Percentiles rank a stretch among this genome's conserved stretches.
phyloP scores from a whole-genome alignment of 2,888 invertebrate genomes.

The Camponotus fellah region DNA sequence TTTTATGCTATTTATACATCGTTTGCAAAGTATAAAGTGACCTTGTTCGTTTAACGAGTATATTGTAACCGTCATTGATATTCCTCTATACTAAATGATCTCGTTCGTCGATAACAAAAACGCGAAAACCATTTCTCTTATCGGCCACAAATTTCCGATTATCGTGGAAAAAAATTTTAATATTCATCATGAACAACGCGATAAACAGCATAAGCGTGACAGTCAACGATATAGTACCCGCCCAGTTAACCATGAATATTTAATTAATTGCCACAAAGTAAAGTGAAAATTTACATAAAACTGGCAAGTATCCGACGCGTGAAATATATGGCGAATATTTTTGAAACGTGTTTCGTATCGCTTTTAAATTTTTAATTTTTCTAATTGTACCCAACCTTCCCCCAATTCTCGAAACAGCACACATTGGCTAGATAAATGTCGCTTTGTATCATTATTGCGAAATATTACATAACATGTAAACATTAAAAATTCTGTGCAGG shows the following conservation, averaged over 20 bases:
- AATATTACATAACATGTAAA: background rate
- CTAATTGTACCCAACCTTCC: conserved; percentile 1
- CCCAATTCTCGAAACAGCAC: background rate
- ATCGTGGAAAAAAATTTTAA: conserved; percentile 11
- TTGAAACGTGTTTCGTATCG: conserved; percentile 20
- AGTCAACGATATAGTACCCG: conserved; percentile 61
- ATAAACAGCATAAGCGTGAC: conserved; percentile 65
- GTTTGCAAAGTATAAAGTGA: background rate
- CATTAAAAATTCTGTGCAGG: background rate
- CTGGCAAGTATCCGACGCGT: conserved; percentile 10
- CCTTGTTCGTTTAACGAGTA: conserved; percentile 42
- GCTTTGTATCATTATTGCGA: background rate
- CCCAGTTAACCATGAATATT: conserved; percentile 68
- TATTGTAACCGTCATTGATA: conserved; percentile 45
- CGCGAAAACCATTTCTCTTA: conserved; percentile 59
- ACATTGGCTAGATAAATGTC: background rate
- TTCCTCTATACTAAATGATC: conserved; percentile 47
- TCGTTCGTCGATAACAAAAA: conserved; percentile 6
- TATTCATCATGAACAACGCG: conserved; percentile 15
- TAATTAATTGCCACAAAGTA: conserved; percentile 75
- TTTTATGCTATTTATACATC: background rate
- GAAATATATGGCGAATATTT: conserved; percentile 21
- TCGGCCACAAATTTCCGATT: conserved; percentile 57
- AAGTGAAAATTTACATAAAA: conserved; percentile 74
- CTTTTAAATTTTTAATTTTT: conserved; percentile 36